A percentile compares a stretch with the other conserved stretches of the same genome.
phyloP scores from a whole-genome alignment of 1,140 invertebrate genomes.

The Trachelipus rathkii region DNA sequence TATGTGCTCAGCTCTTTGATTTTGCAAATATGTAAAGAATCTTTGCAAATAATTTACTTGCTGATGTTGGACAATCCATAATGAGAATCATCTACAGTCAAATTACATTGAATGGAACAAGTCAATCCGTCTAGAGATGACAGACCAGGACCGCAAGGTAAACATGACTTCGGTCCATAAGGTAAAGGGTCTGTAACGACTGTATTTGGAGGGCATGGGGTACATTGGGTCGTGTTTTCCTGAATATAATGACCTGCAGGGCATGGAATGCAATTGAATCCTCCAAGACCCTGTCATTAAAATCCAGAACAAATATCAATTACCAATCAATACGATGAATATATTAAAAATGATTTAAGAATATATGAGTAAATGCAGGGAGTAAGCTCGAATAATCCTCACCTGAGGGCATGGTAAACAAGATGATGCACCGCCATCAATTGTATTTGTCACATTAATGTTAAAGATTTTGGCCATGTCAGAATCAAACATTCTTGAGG shows the following conservation, averaged over 20 bases:
- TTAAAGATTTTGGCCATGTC: slow-evolving; percentile 56
- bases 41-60: slow-evolving; percentile 47
- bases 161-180: slow-evolving; percentile 54
- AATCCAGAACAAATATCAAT: not conserved
- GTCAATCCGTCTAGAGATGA: slow-evolving; percentile 49
- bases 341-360: not conserved
- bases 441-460: slow-evolving; percentile 60
- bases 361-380: slow-evolving; percentile 11
- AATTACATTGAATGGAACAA: slow-evolving; percentile 51
- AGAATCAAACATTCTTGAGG: slow-evolving; percentile 45
- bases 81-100: slow-evolving; percentile 48
- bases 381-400: not conserved
- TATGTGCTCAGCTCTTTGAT: too few species aligned
- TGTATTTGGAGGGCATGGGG: slow-evolving; percentile 54
- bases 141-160: slow-evolving; percentile 56
- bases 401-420: slow-evolving; percentile 58
- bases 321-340: too few species aligned
- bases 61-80: slow-evolving; percentile 55
- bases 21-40: too few species aligned
- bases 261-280: slow-evolving; percentile 56
- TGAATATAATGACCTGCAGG: slow-evolving; percentile 55
- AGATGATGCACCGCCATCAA: slow-evolving; percentile 56
- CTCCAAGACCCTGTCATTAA: slow-evolving; percentile 32
- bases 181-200: slow-evolving; percentile 54
- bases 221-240: slow-evolving; percentile 48